These are phyloP conservation scores for Drosophila murphyi DNA, from an alignment of 1,140 invertebrate species.

Conservation along the genomic window DNA sequence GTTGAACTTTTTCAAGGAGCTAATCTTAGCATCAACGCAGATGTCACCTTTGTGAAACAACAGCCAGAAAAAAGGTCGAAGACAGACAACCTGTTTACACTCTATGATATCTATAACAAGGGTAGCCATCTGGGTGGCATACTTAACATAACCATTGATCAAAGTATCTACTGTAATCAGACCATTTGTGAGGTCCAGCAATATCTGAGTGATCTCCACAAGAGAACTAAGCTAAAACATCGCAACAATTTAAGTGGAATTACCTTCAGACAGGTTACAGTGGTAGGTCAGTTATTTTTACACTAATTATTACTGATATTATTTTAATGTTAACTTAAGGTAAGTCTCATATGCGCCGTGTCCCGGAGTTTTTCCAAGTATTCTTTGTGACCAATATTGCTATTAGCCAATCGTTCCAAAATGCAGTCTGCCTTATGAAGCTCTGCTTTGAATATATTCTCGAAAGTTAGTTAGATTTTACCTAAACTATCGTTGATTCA, in stretches of 20 bases:
- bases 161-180: constrained; percentile 54
- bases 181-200: constrained; percentile 40
- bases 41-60: constrained; percentile 52
- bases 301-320: no score
- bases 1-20: constrained; percentile 36
- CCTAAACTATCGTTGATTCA: no score
- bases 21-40: constrained; percentile 71
- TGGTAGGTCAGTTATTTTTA: constrained; percentile 45
- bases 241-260: constrained; percentile 60
- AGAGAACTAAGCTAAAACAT: constrained; percentile 54
- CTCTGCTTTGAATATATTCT: no score
- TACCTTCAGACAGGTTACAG: constrained; percentile 62
- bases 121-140: constrained; percentile 70
- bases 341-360: no score
- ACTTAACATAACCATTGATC: constrained; percentile 74
- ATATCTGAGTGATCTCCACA: constrained; percentile 64
- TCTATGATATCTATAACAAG: constrained; percentile 78
- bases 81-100: constrained; percentile 22
- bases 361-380: no score
- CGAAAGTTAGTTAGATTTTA: no score
- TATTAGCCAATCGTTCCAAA: no score
- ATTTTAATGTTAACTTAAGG: not conserved
- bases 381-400: no score
- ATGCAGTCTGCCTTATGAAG: no score
- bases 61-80: not conserved